Base-by-base conservation (phyloP, 2,797 vertebrate species). In the Chelidonichthys spinosus region DNA sequence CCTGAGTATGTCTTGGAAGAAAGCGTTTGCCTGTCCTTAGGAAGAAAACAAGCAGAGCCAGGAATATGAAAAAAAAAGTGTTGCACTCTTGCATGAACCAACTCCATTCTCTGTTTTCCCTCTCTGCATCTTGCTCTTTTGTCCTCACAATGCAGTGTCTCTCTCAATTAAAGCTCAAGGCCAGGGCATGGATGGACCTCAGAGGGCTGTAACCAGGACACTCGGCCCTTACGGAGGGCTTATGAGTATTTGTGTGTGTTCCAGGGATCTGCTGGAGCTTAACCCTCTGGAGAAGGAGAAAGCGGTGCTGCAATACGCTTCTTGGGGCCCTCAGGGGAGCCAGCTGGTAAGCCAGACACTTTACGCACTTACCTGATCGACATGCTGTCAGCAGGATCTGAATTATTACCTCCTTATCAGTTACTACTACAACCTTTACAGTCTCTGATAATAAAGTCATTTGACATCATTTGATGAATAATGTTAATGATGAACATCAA, bases 271-370 rank as follows among this genome's bases (percentile, higher is more conserved):
- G 72, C 70, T 83, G 86, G 92, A 93, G 69, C 92, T 96, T 44
- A 89, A 78, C 44, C 91, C 91, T 54, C 86, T 88, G 1, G 90
- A 91, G 71, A 82, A 65, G 62, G 90, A 94, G 53, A 83, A 78
- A 18, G 78, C 90, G 13, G 81, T 47, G 47, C 83, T 96, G 10
- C 95, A 96, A 72, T 95, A 92, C 17, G 95, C 95, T 49, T 91
- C 91, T 36, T 96, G 96, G 96, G 96, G 96, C 54, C 93, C 95
- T 18, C 93, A 92, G 61, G 94, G 93, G 70, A 96, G 92, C 88
- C 96, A 96, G 90, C 83, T 96, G 92, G 96, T 96, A 70, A 92
- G 92, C 43, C 62, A 44, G 32, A 25, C 47, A 1, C 66, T 65
- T 15, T 5, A 25, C 49, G 67, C 42, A 58, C 71, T 68, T 52